Evolutionary conservation across 2,797 vertebrate genomes (phyloP), one percentile per base, ranked within the genome.

Genomic region (Hydrocynus forskahlii): DNA sequence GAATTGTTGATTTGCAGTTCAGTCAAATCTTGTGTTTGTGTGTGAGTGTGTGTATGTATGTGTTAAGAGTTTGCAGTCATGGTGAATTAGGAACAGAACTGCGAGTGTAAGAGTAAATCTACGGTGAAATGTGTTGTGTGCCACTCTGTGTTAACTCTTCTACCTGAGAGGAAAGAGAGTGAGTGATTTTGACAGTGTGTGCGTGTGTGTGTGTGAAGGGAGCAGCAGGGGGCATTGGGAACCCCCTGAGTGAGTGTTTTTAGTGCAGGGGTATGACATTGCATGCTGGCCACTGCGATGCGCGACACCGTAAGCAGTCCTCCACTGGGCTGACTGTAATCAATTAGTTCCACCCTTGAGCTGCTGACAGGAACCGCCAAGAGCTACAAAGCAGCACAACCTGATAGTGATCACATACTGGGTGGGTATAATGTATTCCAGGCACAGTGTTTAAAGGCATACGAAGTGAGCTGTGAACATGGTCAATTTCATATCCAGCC

Each of bases 261-360:
- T 54, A 70, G 70, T 75, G 80, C 68, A 60, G 77, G 81, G 79
- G 79, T 80, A 59, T 82, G 81, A 86, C 78, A 62, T 79, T 79
- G 83, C 84, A 82, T 81, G 81, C 70, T 78, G 35, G 52, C 19
- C 16, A 38, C 14, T 35, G 14, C 29, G 70, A 85, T 80, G 86
- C 74, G 55, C 21, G 69, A 78, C 25, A 35, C 75, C 21, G 74
- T 86, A 83, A 87, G 81, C 64, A 71, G 63, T 78, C 50, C 85
- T 59, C 71, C 79, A 80, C 80, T 25, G 55, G 62, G 38, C 70
- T 69, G 48, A 68, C 76, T 66, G 72, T 76, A 79, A 91, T 93
- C 88, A 83, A 88, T 89, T 91, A 84, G 89, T 88, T 89, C 81
- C 82, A 86, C 71, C 59, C 71, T 19, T 13, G 60, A 87, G 79